Evolutionary conservation across 1,140 invertebrate genomes (phyloP).

Genomic region (Bombus turneri): DNA sequence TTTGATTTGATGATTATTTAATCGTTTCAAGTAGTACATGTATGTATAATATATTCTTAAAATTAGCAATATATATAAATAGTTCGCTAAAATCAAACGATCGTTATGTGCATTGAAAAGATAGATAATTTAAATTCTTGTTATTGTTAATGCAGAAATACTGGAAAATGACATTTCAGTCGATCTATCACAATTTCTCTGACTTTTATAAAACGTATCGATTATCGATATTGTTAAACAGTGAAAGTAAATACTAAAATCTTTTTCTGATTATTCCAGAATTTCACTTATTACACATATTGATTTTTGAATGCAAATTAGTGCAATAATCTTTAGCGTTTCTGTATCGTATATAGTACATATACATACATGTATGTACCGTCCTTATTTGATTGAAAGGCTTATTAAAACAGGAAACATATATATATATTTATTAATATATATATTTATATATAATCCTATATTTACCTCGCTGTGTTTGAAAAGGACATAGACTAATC

Average conservation of each 20-base stretch:
- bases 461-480: too few species aligned
- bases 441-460: too few species aligned
- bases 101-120: background rate
- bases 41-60: background rate
- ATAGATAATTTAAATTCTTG: background rate
- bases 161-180: background rate
- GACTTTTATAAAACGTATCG: background rate
- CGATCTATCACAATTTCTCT: background rate
- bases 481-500: background rate
- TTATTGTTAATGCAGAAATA: background rate
- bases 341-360: background rate
- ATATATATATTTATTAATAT: too few species aligned
- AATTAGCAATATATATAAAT: background rate
- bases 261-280: background rate
- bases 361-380: background rate
- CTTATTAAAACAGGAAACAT: too few species aligned
- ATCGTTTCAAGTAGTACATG: background rate
- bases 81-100: background rate
- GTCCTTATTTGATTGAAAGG: background rate
- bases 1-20: background rate
- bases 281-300: conserved; percentile 5
- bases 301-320: background rate
- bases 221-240: background rate
- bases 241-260: conserved; percentile 10
- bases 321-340: background rate